Evolutionary conservation across 2,797 vertebrate genomes (phyloP).

Genomic region (Sebastes trivittatus): DNA sequence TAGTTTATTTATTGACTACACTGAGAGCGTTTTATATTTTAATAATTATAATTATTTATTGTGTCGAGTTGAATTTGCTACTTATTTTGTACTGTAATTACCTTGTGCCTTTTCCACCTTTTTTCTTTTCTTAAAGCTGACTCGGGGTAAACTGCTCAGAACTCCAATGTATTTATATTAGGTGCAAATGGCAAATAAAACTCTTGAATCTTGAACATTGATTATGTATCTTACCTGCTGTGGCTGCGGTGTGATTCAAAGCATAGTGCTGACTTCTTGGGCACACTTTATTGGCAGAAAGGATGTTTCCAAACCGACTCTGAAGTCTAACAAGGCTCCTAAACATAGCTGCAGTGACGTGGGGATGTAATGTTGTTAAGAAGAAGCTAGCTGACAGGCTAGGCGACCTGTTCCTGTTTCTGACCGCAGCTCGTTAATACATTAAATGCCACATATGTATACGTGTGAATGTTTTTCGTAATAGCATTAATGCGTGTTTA

Average conservation of each 20-base stretch:
- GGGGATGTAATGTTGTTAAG: neutral
- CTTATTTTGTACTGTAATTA: too few relatives aligned
- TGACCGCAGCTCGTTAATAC: neutral
- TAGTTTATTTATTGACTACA: too few relatives aligned
- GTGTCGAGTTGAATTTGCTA: too few relatives aligned
- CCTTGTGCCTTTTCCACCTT: too few relatives aligned
- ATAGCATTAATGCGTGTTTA: neutral
- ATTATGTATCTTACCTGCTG: slow-evolving; percentile 65
- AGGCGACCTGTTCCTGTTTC: neutral
- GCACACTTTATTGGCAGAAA: slow-evolving; percentile 34
- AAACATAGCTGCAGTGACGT: slow-evolving; percentile 62
- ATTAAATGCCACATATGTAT: neutral
- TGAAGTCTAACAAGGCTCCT: slow-evolving; percentile 65
- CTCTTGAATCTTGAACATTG: too few relatives aligned
- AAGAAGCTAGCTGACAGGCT: slow-evolving; percentile 13
- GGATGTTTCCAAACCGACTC: slow-evolving; percentile 38
- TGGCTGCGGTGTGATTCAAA: slow-evolving; percentile 69
- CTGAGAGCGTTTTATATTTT: too few relatives aligned
- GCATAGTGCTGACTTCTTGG: slow-evolving; percentile 26
- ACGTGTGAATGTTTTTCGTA: neutral
- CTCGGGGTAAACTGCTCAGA: too few relatives aligned
- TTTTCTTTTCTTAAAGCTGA: too few relatives aligned
- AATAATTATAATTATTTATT: too few relatives aligned
- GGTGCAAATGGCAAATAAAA: too few relatives aligned
- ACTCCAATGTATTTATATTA: too few relatives aligned